Evolutionary conservation across 2,888 invertebrate species (phyloP), one percentile per base, ranked within the genome.

Genomic region (Aspidiotus rigidus): DNA sequence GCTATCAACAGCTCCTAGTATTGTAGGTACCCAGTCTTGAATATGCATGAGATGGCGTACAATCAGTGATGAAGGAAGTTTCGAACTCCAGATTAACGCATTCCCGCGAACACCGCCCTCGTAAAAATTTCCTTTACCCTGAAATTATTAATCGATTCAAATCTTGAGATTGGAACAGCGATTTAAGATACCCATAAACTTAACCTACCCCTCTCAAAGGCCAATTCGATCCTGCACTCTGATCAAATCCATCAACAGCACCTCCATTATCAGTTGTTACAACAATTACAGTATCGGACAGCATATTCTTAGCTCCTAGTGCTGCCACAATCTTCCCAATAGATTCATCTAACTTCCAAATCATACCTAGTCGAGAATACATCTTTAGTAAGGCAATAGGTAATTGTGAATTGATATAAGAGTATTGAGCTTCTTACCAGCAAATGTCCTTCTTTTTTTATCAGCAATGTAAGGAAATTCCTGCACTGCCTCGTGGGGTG

Each of bases 181-280:
- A n/a, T n/a, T n/a, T n/a, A n/a, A n/a, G n/a, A n/a, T n/a, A n/a
- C n/a, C n/a, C n/a, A n/a, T n/a, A n/a, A n/a, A n/a, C n/a, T n/a
- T n/a, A n/a, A 42, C 79, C 78, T 74, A 84, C 87, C 57, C 92
- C 92, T 74, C 87, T 81, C 8, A 92, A 77, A 0, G 92, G 92
- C 81, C 84, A 90, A 78, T 92, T 92, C 0, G 90, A 90, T 0
- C 89, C 91, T 72, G 89, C 87, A 78, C 94, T 95, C 6, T 83
- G 78, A 78, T 93, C 91, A 76, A 88, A 89, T 0, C 93, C 93
- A 16, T 84, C 86, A 0, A 92, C 88, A 0, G 93, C 85, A 0
- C 92, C 92, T 0, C 94, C 93, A 77, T 96, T 96, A 78, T 96
- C 97, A 1, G 93, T 90, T 28, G 90, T 88, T 79, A 98, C 95